These are phyloP conservation scores for Camelus dromedarius DNA, from an alignment of 2,113 vertebrate genomes.

Conservation along the genomic window DNA sequence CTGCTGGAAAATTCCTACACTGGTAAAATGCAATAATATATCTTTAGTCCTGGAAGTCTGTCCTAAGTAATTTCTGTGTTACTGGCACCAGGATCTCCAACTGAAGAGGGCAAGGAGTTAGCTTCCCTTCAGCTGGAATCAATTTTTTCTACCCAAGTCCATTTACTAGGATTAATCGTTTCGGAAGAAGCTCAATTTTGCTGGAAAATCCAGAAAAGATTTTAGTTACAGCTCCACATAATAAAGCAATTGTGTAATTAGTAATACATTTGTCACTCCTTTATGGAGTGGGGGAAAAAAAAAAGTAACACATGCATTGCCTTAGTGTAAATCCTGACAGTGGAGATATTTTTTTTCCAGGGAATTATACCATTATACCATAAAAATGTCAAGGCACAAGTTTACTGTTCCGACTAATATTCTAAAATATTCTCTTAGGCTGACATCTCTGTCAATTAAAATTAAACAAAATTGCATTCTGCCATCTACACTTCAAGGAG, in stretches of 20 bases:
- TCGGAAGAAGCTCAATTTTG: conserved; percentile 76
- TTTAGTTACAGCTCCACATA: conserved; percentile 86
- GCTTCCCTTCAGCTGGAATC: conserved; percentile 60
- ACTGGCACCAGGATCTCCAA: background rate
- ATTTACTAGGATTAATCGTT: conserved; percentile 71
- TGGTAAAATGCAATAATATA: background rate
- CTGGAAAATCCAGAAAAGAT: conserved; percentile 78
- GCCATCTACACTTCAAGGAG: conserved; percentile 87
- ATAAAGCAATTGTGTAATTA: conserved; percentile 90
- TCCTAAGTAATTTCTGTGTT: background rate
- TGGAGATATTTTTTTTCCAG: conserved; percentile 71
- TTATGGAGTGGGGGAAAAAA: conserved; percentile 30
- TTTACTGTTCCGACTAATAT: conserved; percentile 92
- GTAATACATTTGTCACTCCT: conserved; percentile 88
- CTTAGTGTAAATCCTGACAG: conserved; percentile 88
- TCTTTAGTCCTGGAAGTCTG: background rate
- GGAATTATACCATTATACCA: conserved; percentile 91
- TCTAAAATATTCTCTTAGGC: conserved; percentile 91
- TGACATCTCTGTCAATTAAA: conserved; percentile 93
- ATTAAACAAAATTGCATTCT: conserved; percentile 92
- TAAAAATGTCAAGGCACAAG: conserved; percentile 91
- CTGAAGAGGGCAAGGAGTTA: background rate
- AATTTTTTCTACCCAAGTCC: conserved; percentile 56
- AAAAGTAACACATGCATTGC: conserved; percentile 82
- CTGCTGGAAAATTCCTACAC: background rate